A percentile compares a stretch with the other conserved stretches of the same genome.
Conservation (phyloP, 2,113 vertebrate species). For the Penelope pileata region DNA sequence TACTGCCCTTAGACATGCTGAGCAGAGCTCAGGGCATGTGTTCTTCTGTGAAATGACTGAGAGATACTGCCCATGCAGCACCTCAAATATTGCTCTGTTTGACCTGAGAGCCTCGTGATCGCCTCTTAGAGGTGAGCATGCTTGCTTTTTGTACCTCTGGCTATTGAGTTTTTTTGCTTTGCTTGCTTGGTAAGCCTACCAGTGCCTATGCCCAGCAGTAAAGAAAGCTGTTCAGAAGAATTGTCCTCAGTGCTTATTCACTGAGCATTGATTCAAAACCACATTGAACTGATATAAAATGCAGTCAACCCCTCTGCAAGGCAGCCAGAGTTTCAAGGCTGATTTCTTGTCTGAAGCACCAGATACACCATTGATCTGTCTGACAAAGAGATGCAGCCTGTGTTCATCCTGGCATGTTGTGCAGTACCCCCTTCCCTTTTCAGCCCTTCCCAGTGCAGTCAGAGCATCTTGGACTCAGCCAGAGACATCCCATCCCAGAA, state of each 20-base stretch:
- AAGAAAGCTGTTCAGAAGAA: neutral
- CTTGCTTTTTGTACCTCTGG: neutral
- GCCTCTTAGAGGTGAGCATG: neutral
- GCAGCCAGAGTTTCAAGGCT: neutral
- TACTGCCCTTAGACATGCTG: neutral
- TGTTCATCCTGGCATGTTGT: neutral
- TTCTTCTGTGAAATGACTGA: neutral
- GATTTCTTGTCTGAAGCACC: neutral
- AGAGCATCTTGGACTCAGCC: accelerated
- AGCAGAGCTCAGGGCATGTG: neutral
- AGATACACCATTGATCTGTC: accelerated
- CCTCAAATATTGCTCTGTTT: neutral
- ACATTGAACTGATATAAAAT: neutral
- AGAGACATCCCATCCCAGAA: neutral
- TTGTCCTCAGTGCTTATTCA: neutral
- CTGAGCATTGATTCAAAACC: neutral
- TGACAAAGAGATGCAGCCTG: neutral
- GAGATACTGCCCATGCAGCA: accelerated
- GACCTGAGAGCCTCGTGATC: neutral
- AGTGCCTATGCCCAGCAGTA: neutral
- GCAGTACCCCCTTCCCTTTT: neutral
- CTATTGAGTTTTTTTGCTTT: neutral
- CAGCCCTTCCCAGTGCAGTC: neutral
- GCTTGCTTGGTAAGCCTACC: neutral
- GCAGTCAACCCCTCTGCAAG: accelerated